Conservation (phyloP, 2,113 vertebrate genomes). For the Pterocles gutturalis region DNA sequence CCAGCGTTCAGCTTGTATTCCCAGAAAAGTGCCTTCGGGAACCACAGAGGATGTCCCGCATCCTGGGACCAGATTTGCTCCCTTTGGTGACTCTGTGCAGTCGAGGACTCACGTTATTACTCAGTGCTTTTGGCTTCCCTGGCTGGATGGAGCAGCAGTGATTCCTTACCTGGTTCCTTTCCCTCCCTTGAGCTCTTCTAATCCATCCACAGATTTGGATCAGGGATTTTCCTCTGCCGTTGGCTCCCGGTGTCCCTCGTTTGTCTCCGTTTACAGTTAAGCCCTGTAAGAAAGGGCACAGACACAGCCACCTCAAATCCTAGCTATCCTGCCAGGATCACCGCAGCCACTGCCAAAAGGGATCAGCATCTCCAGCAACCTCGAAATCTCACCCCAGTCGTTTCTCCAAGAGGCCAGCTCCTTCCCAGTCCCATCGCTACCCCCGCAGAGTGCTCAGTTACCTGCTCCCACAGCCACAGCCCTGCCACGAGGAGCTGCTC, state of each 20-base stretch:
- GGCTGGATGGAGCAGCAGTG: not conserved
- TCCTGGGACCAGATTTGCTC: not conserved
- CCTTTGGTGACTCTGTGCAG: not conserved
- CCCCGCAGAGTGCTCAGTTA: not conserved
- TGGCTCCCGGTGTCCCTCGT: not conserved
- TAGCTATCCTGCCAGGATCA: not conserved
- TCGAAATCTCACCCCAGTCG: not conserved
- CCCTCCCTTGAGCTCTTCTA: not conserved
- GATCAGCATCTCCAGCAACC: not conserved
- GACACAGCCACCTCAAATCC: not conserved
- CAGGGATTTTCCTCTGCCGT: not conserved
- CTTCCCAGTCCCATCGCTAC: not conserved
- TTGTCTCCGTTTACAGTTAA: not conserved
- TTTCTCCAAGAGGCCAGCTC: not conserved
- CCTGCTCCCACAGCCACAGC: not conserved
- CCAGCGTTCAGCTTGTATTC: not conserved
- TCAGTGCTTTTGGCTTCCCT: not conserved
- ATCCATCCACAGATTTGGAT: not conserved
- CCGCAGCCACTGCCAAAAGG: not conserved
- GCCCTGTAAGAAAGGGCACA: conserved; percentile 31
- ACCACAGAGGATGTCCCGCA: not conserved
- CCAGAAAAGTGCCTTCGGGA: not conserved
- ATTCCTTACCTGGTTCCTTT: conserved; percentile 1
- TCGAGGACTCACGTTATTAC: not conserved
- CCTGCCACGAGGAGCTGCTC: not conserved